Conservation (phyloP, 2,888 invertebrate species). For the Volucella inanis region DNA sequence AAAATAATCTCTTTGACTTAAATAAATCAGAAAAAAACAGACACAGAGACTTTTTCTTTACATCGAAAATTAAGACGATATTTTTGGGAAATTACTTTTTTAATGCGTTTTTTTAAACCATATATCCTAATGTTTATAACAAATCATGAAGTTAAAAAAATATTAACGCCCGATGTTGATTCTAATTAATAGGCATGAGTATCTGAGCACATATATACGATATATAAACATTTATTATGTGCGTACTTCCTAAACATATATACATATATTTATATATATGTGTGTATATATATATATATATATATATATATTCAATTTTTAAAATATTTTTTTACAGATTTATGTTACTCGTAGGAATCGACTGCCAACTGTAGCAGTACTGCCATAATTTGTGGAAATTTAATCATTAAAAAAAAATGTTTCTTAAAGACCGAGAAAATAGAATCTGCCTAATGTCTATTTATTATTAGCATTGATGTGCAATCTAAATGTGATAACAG, state of each 20-base stretch:
- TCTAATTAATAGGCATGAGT: conserved; percentile 35
- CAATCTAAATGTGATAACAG: conserved; percentile 4
- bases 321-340: conserved; percentile 40
- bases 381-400: conserved; percentile 6
- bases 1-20: not conserved
- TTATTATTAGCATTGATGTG: conserved; percentile 42
- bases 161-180: conserved; percentile 30
- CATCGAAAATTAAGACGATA: conserved; percentile 24
- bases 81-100: conserved; percentile 31
- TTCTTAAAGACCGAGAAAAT: conserved; percentile 39
- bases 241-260: conserved; percentile 27
- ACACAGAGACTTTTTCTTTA: not conserved
- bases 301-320: conserved; percentile 14
- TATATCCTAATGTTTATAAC: conserved; percentile 33
- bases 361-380: not conserved
- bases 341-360: conserved; percentile 26
- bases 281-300: too few relatives aligned
- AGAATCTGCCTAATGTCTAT: not conserved
- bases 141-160: conserved; percentile 16
- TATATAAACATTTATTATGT: not conserved
- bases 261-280: not conserved
- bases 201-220: too few relatives aligned
- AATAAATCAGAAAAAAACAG: conserved; percentile 15
- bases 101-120: conserved; percentile 20
- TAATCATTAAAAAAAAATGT: conserved; percentile 7